Evolutionary conservation across 2,113 vertebrate species (phyloP).

Genomic region (Platanista minor): DNA sequence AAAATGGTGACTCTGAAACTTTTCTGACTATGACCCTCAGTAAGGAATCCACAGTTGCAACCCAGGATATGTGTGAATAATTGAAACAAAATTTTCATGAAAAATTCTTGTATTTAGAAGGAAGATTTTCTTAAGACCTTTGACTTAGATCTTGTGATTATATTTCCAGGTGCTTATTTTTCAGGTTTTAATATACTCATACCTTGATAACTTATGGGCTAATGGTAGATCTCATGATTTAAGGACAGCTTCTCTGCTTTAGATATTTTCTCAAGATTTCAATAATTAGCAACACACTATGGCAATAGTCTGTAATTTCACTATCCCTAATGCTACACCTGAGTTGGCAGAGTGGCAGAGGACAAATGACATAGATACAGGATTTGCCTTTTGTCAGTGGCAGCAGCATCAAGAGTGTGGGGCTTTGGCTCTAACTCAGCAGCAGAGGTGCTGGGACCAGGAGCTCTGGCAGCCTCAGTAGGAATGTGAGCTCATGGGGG

Average conservation of each 20-base stretch:
- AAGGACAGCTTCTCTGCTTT: background rate
- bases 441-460: background rate
- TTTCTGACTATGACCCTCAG: background rate
- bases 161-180: background rate
- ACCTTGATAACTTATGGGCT: background rate
- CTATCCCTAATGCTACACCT: background rate
- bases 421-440: background rate
- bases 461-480: background rate
- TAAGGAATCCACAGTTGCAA: background rate
- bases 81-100: background rate
- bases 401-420: too few species aligned
- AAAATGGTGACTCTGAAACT: background rate
- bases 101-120: conserved; percentile 4
- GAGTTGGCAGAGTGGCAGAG: background rate
- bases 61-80: background rate
- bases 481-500: background rate
- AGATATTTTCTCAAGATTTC: background rate
- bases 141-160: background rate
- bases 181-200: conserved; percentile 18
- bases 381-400: background rate
- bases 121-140: background rate
- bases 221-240: background rate
- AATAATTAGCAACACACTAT: background rate
- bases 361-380: background rate
- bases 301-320: background rate